Percentiles rank a stretch among this genome's conserved stretches.
phyloP scores from a whole-genome alignment of 2,797 vertebrate genomes.

The Gymnoscopelus microlampas region DNA sequence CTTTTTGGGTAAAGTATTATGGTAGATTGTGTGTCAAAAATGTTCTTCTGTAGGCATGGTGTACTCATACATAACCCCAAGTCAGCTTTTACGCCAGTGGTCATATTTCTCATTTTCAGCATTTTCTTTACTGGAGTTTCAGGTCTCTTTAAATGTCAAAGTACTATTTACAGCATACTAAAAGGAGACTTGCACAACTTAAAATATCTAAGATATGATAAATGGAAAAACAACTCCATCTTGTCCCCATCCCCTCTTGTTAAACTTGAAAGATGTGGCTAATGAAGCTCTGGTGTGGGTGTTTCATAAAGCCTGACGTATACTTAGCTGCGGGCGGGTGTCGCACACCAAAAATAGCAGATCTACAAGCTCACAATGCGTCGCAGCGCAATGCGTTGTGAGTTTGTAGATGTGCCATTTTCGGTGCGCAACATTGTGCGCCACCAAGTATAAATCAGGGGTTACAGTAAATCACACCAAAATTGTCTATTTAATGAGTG shows the following conservation, averaged over 20 bases:
- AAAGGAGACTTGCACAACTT: slow-evolving; percentile 34
- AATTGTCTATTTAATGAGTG: slow-evolving; percentile 55
- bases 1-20: slow-evolving; percentile 20
- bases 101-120: slow-evolving; percentile 23
- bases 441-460: slow-evolving; percentile 1
- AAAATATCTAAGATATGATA: slow-evolving; percentile 39
- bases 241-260: slow-evolving; percentile 35
- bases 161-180: slow-evolving; percentile 25
- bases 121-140: slow-evolving; percentile 26
- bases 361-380: too few species aligned
- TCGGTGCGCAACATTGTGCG: too few species aligned
- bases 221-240: slow-evolving; percentile 17
- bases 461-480: slow-evolving; percentile 48
- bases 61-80: slow-evolving; percentile 42
- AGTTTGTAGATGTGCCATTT: too few species aligned
- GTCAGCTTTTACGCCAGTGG: slow-evolving; percentile 28
- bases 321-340: too few species aligned
- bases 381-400: too few species aligned
- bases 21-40: slow-evolving; percentile 30
- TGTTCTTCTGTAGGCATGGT: slow-evolving; percentile 25
- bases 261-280: slow-evolving; percentile 46
- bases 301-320: too few species aligned
- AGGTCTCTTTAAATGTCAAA: slow-evolving; percentile 39
- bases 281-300: slow-evolving; percentile 66
- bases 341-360: too few species aligned